Percentiles rank a stretch among this genome's conserved stretches.
Evolutionary conservation across 2,888 invertebrate genomes (phyloP).

Genomic region (Hermodice carunculata): DNA sequence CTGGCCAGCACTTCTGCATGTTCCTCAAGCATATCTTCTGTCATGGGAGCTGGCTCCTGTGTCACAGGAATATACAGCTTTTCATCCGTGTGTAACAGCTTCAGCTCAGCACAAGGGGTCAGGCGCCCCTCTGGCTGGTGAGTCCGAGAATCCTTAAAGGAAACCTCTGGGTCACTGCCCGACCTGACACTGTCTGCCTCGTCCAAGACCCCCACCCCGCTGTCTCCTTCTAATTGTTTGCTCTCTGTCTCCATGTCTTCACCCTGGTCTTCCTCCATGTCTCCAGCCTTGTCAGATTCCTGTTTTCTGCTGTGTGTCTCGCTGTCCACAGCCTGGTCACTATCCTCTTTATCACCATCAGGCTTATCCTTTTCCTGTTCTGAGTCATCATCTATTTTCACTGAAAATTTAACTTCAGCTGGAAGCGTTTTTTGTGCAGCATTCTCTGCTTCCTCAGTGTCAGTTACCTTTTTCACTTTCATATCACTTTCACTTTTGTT

Average conservation of each 20-base stretch:
- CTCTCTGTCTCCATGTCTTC: neutral
- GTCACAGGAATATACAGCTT: slow-evolving; percentile 85
- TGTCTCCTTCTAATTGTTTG: neutral
- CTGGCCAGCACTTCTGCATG: slow-evolving; percentile 90
- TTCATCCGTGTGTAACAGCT: slow-evolving; percentile 78
- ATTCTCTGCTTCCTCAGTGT: no score
- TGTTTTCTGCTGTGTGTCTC: no score
- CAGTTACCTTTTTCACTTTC: no score
- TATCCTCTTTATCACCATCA: no score
- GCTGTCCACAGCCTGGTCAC: no score
- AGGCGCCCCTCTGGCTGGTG: slow-evolving; percentile 78
- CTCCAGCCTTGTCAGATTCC: neutral
- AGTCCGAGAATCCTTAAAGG: slow-evolving; percentile 19
- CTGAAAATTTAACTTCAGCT: no score
- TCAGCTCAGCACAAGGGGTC: slow-evolving; percentile 78
- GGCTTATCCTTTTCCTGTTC: no score
- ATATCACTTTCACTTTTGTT: no score
- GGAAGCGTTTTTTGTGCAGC: no score
- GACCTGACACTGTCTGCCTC: neutral
- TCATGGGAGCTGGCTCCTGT: slow-evolving; percentile 94
- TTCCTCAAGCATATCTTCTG: slow-evolving; percentile 95
- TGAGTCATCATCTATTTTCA: no score
- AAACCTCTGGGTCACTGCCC: no score
- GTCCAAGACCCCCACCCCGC: neutral
- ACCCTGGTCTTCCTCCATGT: neutral